Conservation (phyloP, 1,140 invertebrate species). For the Drosophila bocki region DNA sequence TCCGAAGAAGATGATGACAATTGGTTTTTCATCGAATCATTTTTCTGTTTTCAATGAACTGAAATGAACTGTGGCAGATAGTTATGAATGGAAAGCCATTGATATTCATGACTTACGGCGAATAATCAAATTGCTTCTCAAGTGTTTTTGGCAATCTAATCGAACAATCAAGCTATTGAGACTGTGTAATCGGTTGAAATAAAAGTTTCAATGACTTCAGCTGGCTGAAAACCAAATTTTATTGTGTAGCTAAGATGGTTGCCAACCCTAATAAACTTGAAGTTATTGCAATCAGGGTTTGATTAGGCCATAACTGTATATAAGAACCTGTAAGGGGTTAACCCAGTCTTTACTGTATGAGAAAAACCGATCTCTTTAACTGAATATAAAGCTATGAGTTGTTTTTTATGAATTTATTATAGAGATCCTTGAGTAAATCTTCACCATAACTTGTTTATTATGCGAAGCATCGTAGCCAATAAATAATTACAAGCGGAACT, state of each 20-base stretch:
- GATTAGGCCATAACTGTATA: neutral
- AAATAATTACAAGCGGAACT: constrained; percentile 57
- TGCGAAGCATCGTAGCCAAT: constrained; percentile 6
- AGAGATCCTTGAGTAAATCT: neutral
- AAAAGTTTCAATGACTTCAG: constrained; percentile 36
- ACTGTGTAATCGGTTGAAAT: constrained; percentile 18
- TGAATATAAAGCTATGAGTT: neutral
- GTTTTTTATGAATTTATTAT: constrained; percentile 2
- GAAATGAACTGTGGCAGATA: constrained; percentile 27
- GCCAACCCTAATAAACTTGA: constrained; percentile 3
- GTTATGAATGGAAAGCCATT: constrained; percentile 40
- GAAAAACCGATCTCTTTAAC: neutral
- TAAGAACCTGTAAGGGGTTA: neutral
- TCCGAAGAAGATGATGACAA: constrained; percentile 46
- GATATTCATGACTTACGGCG: constrained; percentile 13
- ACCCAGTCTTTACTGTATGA: neutral
- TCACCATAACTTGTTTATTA: neutral
- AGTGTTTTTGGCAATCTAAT: constrained; percentile 40
- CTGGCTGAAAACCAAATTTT: neutral
- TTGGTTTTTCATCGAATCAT: constrained; percentile 49
- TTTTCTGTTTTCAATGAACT: constrained; percentile 36
- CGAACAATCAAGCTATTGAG: constrained; percentile 2
- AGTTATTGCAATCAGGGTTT: neutral
- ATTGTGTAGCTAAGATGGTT: neutral
- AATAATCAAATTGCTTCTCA: constrained; percentile 19